phyloP scores from a whole-genome alignment of 92 coral and sea anemone species.

The Pocillopora grandis region DNA sequence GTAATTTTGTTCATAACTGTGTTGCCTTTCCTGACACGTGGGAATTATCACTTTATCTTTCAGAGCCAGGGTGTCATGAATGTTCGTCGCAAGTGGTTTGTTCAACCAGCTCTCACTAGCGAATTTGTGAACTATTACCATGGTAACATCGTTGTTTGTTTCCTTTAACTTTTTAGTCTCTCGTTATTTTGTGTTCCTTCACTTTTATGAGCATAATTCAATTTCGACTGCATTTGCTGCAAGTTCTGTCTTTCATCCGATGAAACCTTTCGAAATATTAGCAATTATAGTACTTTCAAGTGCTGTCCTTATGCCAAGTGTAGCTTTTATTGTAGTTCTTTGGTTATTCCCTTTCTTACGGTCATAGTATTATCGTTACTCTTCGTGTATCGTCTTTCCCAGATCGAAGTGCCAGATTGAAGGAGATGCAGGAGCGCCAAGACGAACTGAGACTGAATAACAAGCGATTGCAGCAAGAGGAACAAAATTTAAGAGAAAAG shows the following conservation, averaged over 20 bases:
- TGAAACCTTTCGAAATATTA: too few relatives aligned
- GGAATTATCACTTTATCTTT: background rate
- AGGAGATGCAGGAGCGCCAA: conserved; percentile 87
- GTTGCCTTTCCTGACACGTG: background rate
- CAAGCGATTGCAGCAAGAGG: conserved; percentile 86
- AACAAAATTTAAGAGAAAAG: conserved; percentile 73
- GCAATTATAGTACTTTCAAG: too few relatives aligned
- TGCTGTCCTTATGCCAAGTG: too few relatives aligned
- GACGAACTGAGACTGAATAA: conserved; percentile 78
- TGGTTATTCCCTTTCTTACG: too few relatives aligned
- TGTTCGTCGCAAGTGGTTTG: conserved; percentile 94
- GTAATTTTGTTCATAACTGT: background rate
- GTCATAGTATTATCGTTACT: too few relatives aligned
- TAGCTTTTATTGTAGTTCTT: too few relatives aligned
- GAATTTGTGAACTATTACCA: conserved; percentile 96
- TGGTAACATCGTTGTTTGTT: too few relatives aligned
- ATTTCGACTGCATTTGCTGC: too few relatives aligned
- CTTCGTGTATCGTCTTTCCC: conserved; percentile 15
- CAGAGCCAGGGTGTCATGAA: conserved; percentile 80
- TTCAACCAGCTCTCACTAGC: conserved; percentile 91
- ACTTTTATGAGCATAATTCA: too few relatives aligned
- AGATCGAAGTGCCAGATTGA: conserved; percentile 92
- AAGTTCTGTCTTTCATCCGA: too few relatives aligned
- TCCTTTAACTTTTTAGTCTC: background rate
- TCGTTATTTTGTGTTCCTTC: background rate